Conservation (phyloP, 2,888 invertebrate genomes). For the Cataglyphis livida region DNA sequence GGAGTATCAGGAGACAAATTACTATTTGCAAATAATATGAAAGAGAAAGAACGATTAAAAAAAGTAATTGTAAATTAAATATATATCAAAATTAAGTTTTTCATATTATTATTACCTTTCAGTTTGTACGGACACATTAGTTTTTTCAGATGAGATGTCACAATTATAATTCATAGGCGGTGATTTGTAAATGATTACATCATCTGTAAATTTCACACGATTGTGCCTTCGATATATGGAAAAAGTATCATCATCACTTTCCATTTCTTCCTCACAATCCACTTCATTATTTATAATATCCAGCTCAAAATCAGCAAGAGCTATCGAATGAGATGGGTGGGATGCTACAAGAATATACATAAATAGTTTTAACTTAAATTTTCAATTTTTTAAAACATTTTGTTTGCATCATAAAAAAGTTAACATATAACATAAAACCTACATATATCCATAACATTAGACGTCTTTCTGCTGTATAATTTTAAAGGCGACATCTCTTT, state of each 20-base stretch:
- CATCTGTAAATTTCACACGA: constrained; percentile 63
- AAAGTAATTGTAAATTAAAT: constrained; percentile 49
- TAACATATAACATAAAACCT: constrained; percentile 13
- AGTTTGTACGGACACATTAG: constrained; percentile 54
- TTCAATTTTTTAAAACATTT: not conserved
- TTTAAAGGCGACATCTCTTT: constrained; percentile 70
- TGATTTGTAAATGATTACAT: constrained; percentile 30
- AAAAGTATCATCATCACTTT: constrained; percentile 59
- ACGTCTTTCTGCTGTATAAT: constrained; percentile 44
- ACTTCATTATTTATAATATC: constrained; percentile 81
- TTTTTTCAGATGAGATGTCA: constrained; percentile 72
- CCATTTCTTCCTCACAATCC: constrained; percentile 58
- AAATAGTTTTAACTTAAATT: not conserved
- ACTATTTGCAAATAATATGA: constrained; percentile 27
- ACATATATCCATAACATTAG: constrained; percentile 67
- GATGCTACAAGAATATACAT: constrained; percentile 66
- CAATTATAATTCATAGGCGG: constrained; percentile 63
- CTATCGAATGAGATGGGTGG: constrained; percentile 69
- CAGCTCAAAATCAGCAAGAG: constrained; percentile 83
- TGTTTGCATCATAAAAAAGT: not conserved
- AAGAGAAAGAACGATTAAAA: not conserved
- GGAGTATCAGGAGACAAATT: constrained; percentile 79
- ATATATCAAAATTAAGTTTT: constrained; percentile 79
- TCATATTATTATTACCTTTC: constrained; percentile 40
- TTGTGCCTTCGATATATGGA: constrained; percentile 52